Evolutionary conservation across 2,888 invertebrate genomes (phyloP).

Genomic region (Hypomecis atomaria): DNA sequence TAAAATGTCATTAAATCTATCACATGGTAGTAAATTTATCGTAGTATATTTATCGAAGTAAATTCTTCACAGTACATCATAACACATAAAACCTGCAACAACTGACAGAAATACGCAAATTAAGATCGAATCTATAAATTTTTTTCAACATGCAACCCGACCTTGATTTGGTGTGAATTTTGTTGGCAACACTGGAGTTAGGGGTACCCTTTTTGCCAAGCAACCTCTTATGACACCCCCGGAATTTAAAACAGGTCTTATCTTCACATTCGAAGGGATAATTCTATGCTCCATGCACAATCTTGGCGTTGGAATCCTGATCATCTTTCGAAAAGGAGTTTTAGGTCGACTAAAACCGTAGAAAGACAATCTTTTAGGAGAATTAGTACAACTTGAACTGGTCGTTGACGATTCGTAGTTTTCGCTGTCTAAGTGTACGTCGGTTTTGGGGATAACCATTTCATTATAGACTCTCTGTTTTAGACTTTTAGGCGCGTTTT

Average conservation of each 20-base stretch:
- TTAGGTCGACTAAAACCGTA: conserved; percentile 73
- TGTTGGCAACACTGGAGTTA: conserved; percentile 80
- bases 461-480: conserved; percentile 80
- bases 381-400: conserved; percentile 86
- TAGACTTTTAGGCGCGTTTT: conserved; percentile 62
- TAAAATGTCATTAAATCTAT: not conserved
- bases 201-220: conserved; percentile 81
- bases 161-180: conserved; percentile 80
- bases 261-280: conserved; percentile 47
- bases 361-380: conserved; percentile 84
- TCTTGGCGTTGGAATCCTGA: conserved; percentile 69
- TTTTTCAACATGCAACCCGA: conserved; percentile 69
- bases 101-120: conserved; percentile 49
- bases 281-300: conserved; percentile 68
- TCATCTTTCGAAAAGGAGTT: conserved; percentile 70
- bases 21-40: not conserved
- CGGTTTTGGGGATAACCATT: conserved; percentile 82
- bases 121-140: conserved; percentile 43
- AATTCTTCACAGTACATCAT: conserved; percentile 31
- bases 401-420: conserved; percentile 87
- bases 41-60: no score
- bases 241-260: conserved; percentile 62
- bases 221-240: conserved; percentile 66
- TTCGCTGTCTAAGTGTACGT: conserved; percentile 84
- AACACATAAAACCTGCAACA: conserved; percentile 35